Base-by-base conservation (phyloP, 2,888 invertebrate genomes). In the Drosophila quinaria region DNA sequence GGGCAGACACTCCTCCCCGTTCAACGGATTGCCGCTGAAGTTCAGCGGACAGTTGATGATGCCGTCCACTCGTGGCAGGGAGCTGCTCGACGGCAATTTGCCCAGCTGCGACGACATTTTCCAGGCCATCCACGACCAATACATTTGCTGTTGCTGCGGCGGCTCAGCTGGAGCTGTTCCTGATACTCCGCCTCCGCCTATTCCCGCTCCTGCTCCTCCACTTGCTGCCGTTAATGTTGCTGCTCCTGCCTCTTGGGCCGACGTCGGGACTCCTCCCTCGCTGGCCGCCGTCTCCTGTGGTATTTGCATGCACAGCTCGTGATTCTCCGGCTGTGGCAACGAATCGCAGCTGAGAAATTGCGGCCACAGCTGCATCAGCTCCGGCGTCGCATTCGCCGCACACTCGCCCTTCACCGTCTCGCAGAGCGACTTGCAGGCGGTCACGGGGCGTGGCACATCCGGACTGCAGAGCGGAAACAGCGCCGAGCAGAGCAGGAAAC, bases 401-500 rank as follows among this genome's bases (percentile, higher is more conserved):
- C 97, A 97, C 89, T 96, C 96, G 3, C 93, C 93, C 75, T 94
- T 94, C 6, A 96, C 96, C 83, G 95, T 95, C 90, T 97, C 95
- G 93, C 98, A 98, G 78, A 98, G 95, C 25, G 96, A 96, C 70
- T 96, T 94, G 93, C 98, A 98, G 10, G 97, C 96, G 68, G 96
- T 96, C 71, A 98, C 97, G 42, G 97, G 96, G 83, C 96, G 96
- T 29, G 96, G 95, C 74, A 97, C 96, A 92, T 97, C 96, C 90
- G 96, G 96, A 33, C 97, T 97, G 93, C 98, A 98, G 92, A 98
- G 96, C 39, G 98, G 98, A 10, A 97, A 96, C 92, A 97, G 97
- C 58, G 98, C 96, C 15, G 97, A 97, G 93, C 98, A 98, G 70
- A 98, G 94, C 90, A 98, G 96, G 92, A 98, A 96, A 80, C 96